These are phyloP conservation scores for Gallinago media DNA, from an alignment of 2,113 vertebrate species.

Conservation along the genomic window DNA sequence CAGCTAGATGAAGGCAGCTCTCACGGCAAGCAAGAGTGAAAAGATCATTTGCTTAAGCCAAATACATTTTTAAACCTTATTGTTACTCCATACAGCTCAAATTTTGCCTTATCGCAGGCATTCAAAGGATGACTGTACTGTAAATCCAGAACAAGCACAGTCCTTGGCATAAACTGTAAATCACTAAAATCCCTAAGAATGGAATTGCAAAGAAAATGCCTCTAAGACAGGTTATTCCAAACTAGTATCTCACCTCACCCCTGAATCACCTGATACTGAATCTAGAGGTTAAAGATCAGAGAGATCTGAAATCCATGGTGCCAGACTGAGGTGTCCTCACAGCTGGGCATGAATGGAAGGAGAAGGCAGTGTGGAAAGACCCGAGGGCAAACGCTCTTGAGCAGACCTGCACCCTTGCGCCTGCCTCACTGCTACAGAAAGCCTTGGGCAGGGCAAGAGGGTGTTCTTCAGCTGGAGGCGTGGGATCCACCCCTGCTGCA, in stretches of 20 bases:
- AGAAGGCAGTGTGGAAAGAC: background rate
- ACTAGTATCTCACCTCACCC: background rate
- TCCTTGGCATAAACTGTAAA: background rate
- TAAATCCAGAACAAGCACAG: background rate
- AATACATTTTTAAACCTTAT: background rate
- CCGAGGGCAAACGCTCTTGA: background rate
- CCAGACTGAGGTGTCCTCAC: background rate
- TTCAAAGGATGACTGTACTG: background rate
- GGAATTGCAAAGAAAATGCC: background rate
- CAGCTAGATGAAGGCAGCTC: background rate
- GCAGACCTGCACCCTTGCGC: accelerated
- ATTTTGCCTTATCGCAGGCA: background rate
- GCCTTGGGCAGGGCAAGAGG: background rate
- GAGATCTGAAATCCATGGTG: background rate
- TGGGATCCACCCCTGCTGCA: background rate
- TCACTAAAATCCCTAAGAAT: background rate
- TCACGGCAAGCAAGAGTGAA: background rate
- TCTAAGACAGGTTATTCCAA: background rate
- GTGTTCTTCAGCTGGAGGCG: background rate
- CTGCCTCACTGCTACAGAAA: background rate
- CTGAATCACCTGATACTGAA: accelerated
- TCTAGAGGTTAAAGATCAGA: background rate
- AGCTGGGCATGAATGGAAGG: background rate
- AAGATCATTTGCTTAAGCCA: background rate
- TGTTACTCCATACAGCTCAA: background rate